A percentile compares a stretch with the other conserved stretches of the same genome.
Evolutionary conservation across 1,140 invertebrate species (phyloP).

Genomic region (Trichomalopsis sarcophagae): DNA sequence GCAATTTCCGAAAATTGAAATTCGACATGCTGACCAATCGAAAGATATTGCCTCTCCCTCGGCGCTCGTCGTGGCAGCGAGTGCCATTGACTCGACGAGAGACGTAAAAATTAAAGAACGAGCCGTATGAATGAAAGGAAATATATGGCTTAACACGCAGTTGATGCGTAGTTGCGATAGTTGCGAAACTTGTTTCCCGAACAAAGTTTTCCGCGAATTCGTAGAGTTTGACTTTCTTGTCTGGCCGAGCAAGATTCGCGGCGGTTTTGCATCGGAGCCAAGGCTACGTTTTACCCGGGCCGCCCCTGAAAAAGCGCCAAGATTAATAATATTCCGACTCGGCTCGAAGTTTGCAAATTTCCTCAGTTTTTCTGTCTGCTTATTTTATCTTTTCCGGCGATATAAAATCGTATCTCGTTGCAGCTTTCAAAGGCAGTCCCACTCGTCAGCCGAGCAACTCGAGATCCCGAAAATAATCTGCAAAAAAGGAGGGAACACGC

Average conservation of each 20-base stretch:
- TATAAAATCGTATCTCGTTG: not conserved
- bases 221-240: slow-evolving; percentile 43
- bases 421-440: not conserved
- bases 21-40: slow-evolving; percentile 4
- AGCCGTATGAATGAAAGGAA: too few species aligned
- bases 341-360: too few species aligned
- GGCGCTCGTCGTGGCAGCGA: not conserved
- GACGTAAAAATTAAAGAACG: too few species aligned
- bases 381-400: not conserved
- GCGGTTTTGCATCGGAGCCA: slow-evolving; percentile 41
- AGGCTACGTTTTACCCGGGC: slow-evolving; percentile 6
- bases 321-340: not conserved
- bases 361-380: too few species aligned
- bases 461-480: not conserved
- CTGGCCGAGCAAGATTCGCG: slow-evolving; percentile 13
- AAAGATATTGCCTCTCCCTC: slow-evolving; percentile 15
- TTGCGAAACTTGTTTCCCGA: too few species aligned
- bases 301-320: not conserved
- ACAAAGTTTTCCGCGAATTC: slow-evolving; percentile 38
- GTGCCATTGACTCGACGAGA: too few species aligned
- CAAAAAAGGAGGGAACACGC: not conserved
- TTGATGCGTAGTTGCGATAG: too few species aligned
- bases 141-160: too few species aligned
- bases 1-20: slow-evolving; percentile 37
- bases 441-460: not conserved